Base-by-base conservation (phyloP, 2,797 vertebrate species). In the Eulemur coronatus region DNA sequence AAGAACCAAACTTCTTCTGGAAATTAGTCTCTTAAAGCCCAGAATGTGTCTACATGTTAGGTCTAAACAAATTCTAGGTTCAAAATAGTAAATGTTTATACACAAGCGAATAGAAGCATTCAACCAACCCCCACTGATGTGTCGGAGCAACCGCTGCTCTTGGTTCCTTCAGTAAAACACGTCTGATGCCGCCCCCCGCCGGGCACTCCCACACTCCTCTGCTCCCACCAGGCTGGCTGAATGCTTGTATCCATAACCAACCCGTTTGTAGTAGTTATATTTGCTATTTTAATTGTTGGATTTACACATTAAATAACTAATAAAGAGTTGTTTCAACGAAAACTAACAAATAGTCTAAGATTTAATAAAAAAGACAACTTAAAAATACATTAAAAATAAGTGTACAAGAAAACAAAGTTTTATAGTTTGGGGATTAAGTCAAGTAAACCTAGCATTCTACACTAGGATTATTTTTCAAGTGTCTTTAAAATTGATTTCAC, bases 401-500 rank as follows among this genome's bases (percentile, higher is more conserved):
- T 41, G 8, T 75, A 26, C 2, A 75, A 82, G 28, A 61, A 90
- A 93, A 50, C 12, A 52, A n/a, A 85, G 14, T 52, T 17, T n/a
- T 20, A 78, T 6, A 43, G 22, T 65, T 87, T 80, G 17, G 7
- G 50, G 38, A 55, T 81, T 81, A 35, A 52, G 33, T 70, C 26
- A 78, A 28, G 17, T 13, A 76, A 89, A 84, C 59, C n/a, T 79
- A 89, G 57, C 35, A 69, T 22, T 69, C 43, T n/a, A 13, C 12
- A 24, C 12, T 17, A 52, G 18, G 13, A 52, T 78, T 86, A 61
- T 72, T 75, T 78, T 82, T 76, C 33, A 79, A 63, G 48, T 82
- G 35, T 91, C 88, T 89, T 95, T 80, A 88, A 80, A 94, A 88
- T 2, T 65, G 18, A 72, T n/a, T 70, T 90, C 48, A 55, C 57